Evolutionary conservation across 2,888 invertebrate species (phyloP), one percentile per base, ranked within the genome.

Genomic region (Xanthia togata): DNA sequence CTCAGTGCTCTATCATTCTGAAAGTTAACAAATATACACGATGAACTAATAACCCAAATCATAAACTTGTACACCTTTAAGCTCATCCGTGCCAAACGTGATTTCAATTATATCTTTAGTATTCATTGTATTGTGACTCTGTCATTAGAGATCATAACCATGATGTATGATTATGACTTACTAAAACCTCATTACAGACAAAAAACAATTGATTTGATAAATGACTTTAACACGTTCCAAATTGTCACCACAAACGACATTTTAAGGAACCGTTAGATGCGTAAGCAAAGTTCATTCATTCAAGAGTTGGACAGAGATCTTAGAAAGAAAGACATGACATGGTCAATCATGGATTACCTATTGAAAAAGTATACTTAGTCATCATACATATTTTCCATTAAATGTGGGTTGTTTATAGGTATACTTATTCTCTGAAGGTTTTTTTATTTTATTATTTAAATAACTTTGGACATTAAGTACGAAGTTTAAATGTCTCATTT

Each of bases 201-300:
- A 70, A 53, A 65, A 82, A 85, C 86, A 72, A 83, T 83, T 62
- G 75, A 60, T 73, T 73, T 86, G 74, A 86, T 79, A 79, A 75
- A 83, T 86, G 70, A 86, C 70, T 79, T 38, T 35, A 59, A 83
- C 67, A 59, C 73, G 72, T 71, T 74, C 70, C 60, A 68, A 55
- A 81, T 74, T 78, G 84, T 79, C 78, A 63, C 64, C 70, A 64
- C 55, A 75, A 47, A 60, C 60, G 57, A 69, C 38, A 64, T 67
- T 31, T 31, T 31, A 67, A 53, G 68, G 70, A 67, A 87, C 88
- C 85, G 87, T 87, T 87, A 86, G 71, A 76, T 60, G 64, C 50
- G 72, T 75, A 50, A 71, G 82, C 55, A 55, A 62, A 71, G 74
- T 84, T 82, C 80, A 84, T 87, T 87, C 85, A 80, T 63, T 57